phyloP scores from a whole-genome alignment of 2,888 invertebrate genomes.

The Andrena haemorrhoa region DNA sequence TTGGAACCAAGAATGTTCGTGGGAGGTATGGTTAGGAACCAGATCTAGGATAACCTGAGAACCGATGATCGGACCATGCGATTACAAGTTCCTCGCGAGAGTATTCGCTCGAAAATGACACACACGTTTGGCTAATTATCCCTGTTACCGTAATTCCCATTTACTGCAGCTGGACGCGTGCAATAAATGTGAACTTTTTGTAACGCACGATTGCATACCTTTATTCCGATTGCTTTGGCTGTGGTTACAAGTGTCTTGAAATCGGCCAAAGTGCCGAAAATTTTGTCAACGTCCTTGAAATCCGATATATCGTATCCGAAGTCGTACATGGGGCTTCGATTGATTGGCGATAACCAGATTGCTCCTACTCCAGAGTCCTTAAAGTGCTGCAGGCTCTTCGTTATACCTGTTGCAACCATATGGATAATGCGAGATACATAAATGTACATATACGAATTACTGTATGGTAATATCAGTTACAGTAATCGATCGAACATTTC shows the following conservation, averaged over 20 bases:
- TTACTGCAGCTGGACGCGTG: not conserved
- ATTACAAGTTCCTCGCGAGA: too few relatives aligned
- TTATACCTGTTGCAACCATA: constrained; percentile 85
- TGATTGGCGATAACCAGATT: constrained; percentile 95
- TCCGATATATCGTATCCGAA: constrained; percentile 95
- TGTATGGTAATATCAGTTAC: not conserved
- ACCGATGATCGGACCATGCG: too few relatives aligned
- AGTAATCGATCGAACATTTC: not conserved
- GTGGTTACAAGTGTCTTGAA: constrained; percentile 87
- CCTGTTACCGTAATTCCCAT: not conserved
- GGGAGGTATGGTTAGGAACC: constrained; percentile 87
- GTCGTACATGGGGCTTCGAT: constrained; percentile 93
- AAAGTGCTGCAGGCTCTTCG: constrained; percentile 88
- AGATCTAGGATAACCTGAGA: constrained; percentile 88
- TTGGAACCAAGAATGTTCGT: constrained; percentile 87
- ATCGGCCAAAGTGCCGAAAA: constrained; percentile 91
- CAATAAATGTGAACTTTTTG: not conserved
- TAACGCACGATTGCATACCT: constrained; percentile 65
- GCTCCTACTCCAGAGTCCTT: constrained; percentile 90
- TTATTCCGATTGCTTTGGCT: constrained; percentile 87
- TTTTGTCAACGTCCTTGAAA: constrained; percentile 90
- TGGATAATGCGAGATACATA: not conserved
- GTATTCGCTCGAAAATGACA: too few relatives aligned
- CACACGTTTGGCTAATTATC: too few relatives aligned
- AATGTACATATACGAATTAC: not conserved